These are phyloP conservation scores for Caenorhabditis parvicauda DNA, from an alignment of 2,888 invertebrate genomes.

Conservation along the genomic window DNA sequence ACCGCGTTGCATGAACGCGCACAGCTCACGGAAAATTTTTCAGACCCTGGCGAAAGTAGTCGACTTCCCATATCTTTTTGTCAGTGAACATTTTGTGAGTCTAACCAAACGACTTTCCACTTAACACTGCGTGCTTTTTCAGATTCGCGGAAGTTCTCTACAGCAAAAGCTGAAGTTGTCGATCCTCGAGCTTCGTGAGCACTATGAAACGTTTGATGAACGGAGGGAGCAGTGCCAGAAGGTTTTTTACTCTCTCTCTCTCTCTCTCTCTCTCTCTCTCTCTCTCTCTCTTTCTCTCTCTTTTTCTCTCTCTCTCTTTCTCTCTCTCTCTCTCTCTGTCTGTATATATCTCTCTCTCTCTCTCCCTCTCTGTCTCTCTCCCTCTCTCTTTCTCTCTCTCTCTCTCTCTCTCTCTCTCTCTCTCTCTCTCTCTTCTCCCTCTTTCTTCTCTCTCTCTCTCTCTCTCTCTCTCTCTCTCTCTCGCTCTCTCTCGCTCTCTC, in stretches of 20 bases:
- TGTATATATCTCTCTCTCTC: too few species aligned
- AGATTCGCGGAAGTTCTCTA: conserved; percentile 65
- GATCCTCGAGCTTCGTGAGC: conserved; percentile 88
- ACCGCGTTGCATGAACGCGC: conserved; percentile 2
- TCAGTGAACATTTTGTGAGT: conserved; percentile 70
- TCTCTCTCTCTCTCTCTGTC: too few species aligned
- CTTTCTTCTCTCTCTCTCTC: too few species aligned
- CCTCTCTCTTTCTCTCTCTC: too few species aligned
- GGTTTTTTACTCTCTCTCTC: conserved; percentile 61
- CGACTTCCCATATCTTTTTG: conserved; percentile 80
- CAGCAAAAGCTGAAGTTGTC: conserved; percentile 83
- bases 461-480: too few species aligned
- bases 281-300: too few species aligned
- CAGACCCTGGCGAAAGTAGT: conserved; percentile 67
- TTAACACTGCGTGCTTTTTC: conserved; percentile 12
- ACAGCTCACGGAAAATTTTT: not conserved
- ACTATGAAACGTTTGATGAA: conserved; percentile 89
- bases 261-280: too few species aligned
- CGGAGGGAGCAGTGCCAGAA: conserved; percentile 79
- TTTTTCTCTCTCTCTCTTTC: too few species aligned
- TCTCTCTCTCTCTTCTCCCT: too few species aligned
- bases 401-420: too few species aligned
- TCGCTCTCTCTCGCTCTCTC: too few species aligned
- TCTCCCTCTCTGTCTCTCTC: too few species aligned
- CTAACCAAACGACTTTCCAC: not conserved